These are phyloP conservation scores for Globodera ellingtonae DNA, from an alignment of 1,140 invertebrate genomes.

Conservation along the genomic window DNA sequence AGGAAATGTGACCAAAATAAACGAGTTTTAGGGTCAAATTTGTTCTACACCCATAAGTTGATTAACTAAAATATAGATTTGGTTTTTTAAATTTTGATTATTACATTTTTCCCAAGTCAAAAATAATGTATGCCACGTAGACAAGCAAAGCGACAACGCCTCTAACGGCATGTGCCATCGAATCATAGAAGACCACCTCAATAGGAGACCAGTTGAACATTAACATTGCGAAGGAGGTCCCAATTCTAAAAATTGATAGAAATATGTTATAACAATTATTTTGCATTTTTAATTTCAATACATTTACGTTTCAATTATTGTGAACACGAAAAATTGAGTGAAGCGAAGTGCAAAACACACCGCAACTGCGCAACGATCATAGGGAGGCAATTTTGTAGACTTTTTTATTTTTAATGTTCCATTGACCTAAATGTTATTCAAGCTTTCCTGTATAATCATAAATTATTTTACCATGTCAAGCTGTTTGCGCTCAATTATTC, in stretches of 20 bases:
- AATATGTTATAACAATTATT: slow-evolving; percentile 6
- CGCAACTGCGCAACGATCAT: slow-evolving; percentile 26
- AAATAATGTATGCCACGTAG: slow-evolving; percentile 36
- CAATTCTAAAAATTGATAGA: slow-evolving; percentile 29
- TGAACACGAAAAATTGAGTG: slow-evolving; percentile 46
- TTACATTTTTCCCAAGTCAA: slow-evolving; percentile 34
- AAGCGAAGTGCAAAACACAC: slow-evolving; percentile 39
- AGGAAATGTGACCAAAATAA: neutral
- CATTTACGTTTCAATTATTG: slow-evolving; percentile 45
- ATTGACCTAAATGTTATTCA: neutral
- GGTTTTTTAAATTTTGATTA: neutral
- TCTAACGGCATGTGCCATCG: slow-evolving; percentile 18
- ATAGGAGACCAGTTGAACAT: slow-evolving; percentile 39
- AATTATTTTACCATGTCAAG: neutral
- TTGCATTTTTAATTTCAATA: slow-evolving; percentile 11
- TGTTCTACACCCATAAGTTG: neutral
- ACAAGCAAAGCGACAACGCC: slow-evolving; percentile 21
- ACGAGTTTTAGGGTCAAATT: too few relatives aligned
- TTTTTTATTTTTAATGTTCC: neutral
- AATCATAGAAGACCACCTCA: slow-evolving; percentile 30
- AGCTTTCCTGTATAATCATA: neutral
- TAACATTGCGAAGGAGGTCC: slow-evolving; percentile 33
- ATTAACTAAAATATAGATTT: neutral
- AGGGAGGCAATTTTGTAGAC: slow-evolving; percentile 22
- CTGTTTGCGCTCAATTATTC: slow-evolving; percentile 7